Conservation (phyloP, 2,797 vertebrate species). For the Hephaestus fuliginosus region DNA sequence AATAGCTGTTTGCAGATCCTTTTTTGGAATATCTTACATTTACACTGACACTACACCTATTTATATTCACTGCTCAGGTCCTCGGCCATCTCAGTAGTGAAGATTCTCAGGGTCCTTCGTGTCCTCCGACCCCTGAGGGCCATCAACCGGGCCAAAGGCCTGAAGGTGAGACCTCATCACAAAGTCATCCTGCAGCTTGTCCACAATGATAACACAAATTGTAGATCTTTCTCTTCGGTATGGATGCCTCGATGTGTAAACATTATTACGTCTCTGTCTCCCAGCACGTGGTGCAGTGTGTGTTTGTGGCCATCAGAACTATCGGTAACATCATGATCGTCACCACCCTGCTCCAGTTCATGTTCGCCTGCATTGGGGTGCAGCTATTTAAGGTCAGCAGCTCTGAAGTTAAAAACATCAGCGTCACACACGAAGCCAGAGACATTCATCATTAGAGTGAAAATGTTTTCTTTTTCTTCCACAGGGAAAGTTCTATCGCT, state of each 20-base stretch:
- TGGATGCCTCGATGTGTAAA: neutral
- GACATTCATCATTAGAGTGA: neutral
- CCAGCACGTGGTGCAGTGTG: conserved; percentile 98
- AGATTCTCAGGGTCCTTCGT: conserved; percentile 96
- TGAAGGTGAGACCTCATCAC: conserved; percentile 88
- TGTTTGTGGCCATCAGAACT: conserved; percentile 98
- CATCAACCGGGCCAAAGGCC: conserved; percentile 99
- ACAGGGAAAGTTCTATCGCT: conserved; percentile 98
- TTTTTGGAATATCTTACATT: neutral
- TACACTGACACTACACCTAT: neutral
- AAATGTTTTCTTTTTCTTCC: conserved; percentile 21
- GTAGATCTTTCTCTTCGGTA: neutral
- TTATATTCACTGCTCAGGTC: conserved; percentile 84
- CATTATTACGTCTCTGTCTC: conserved; percentile 32
- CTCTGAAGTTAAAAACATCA: neutral
- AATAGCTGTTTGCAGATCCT: neutral
- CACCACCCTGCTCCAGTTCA: conserved; percentile 98
- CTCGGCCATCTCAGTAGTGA: conserved; percentile 99
- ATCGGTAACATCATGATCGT: conserved; percentile 99
- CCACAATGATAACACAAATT: neutral
- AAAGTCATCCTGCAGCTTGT: neutral
- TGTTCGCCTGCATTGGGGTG: conserved; percentile 99
- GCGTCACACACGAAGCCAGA: neutral
- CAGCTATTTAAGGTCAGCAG: conserved; percentile 96
- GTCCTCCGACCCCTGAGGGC: conserved; percentile 97